Conservation (phyloP, 2,888 invertebrate genomes). For the Gnatocerus cornutus region DNA sequence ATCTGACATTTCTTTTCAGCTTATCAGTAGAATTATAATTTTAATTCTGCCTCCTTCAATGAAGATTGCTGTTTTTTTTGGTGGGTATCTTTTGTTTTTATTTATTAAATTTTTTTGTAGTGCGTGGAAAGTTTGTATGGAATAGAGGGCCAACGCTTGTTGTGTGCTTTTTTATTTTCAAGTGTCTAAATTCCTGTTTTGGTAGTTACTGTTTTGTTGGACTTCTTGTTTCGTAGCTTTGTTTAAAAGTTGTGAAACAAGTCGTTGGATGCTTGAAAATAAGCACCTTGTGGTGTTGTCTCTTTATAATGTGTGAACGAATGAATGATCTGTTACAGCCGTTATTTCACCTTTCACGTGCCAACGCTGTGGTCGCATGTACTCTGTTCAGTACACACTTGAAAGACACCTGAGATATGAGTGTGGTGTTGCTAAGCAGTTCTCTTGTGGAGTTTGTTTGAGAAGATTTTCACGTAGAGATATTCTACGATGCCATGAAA, state of each 20-base stretch:
- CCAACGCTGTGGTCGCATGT: conserved; percentile 75
- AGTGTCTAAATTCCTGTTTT: conserved; percentile 37
- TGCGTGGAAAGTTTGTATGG: conserved; percentile 38
- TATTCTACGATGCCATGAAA: conserved; percentile 65
- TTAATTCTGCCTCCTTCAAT: conserved; percentile 12
- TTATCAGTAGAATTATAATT: conserved; percentile 35
- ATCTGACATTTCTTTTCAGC: conserved; percentile 19
- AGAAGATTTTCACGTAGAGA: conserved; percentile 68
- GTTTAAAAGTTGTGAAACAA: conserved; percentile 26
- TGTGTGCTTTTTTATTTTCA: conserved; percentile 42
- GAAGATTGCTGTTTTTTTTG: conserved; percentile 2
- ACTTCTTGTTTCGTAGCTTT: conserved; percentile 27
- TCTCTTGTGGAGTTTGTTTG: conserved; percentile 69
- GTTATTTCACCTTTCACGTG: conserved; percentile 68
- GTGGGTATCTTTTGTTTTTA: conserved; percentile 32
- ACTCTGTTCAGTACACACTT: conserved; percentile 75
- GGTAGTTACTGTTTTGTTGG: conserved; percentile 14
- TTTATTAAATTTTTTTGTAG: conserved; percentile 15
- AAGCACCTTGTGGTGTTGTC: conserved; percentile 38
- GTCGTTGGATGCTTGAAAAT: conserved; percentile 40
- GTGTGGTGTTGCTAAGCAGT: conserved; percentile 74
- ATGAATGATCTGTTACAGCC: conserved; percentile 66
- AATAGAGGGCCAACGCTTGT: conserved; percentile 43
- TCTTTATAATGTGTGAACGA: conserved; percentile 49
- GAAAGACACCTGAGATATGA: conserved; percentile 75